These are phyloP conservation scores for Leptobrachium leishanense DNA, from an alignment of 2,113 vertebrate genomes.

Conservation along the genomic window DNA sequence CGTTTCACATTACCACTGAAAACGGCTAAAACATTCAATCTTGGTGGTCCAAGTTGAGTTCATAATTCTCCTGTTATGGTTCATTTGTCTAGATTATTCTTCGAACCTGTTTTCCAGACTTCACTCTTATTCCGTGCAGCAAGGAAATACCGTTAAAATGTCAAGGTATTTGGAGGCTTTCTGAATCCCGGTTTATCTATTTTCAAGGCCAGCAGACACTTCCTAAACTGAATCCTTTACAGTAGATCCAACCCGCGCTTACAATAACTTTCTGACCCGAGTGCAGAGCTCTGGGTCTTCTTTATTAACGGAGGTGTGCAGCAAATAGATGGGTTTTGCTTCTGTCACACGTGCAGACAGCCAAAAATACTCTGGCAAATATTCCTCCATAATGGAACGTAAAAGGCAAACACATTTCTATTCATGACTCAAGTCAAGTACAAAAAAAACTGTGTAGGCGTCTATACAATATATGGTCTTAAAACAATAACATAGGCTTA, in stretches of 20 bases:
- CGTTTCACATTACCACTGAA: too few relatives aligned
- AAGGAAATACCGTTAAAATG: conserved; percentile 26
- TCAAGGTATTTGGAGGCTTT: conserved; percentile 42
- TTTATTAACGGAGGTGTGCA: conserved; percentile 23
- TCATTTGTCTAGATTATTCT: conserved; percentile 54
- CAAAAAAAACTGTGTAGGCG: too few relatives aligned
- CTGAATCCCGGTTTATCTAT: background rate
- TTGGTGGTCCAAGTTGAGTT: conserved; percentile 39
- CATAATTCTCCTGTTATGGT: conserved; percentile 23
- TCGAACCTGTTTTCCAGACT: conserved; percentile 31
- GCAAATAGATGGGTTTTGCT: too few relatives aligned
- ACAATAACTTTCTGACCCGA: conserved; percentile 57
- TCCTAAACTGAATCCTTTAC: conserved; percentile 60
- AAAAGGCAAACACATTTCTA: too few relatives aligned
- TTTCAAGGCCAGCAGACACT: conserved; percentile 53
- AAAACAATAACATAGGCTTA: too few relatives aligned
- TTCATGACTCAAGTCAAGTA: too few relatives aligned
- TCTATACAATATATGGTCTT: too few relatives aligned
- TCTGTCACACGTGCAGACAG: too few relatives aligned
- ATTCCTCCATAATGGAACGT: too few relatives aligned
- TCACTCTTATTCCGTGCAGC: conserved; percentile 12
- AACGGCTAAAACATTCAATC: too few relatives aligned
- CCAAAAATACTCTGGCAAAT: too few relatives aligned
- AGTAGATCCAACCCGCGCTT: conserved; percentile 60
- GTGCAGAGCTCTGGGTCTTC: conserved; percentile 53